Conservation (phyloP, 2,797 vertebrate species). For the Paramormyrops hopkinsi region DNA sequence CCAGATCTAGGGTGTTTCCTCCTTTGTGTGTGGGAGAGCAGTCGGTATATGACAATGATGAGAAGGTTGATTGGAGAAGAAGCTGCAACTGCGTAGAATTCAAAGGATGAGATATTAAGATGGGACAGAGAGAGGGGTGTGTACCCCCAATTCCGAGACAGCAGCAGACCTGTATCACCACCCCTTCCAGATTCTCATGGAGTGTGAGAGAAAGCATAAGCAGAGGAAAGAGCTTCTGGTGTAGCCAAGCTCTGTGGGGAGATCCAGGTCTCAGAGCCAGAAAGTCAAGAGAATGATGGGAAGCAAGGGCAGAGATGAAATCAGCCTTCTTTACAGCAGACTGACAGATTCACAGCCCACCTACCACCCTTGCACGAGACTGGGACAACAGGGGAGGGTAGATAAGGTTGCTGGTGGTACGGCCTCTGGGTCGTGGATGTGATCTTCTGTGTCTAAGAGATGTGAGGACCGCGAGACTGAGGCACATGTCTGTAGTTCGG, state of each 20-base stretch:
- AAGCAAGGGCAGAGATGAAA: not conserved
- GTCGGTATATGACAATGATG: not conserved
- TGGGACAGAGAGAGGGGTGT: not conserved
- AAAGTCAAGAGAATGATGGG: not conserved
- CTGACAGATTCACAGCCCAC: not conserved
- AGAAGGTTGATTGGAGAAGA: not conserved
- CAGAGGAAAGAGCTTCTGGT: not conserved
- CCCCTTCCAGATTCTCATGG: no score
- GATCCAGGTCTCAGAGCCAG: constrained; percentile 1
- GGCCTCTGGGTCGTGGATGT: no score
- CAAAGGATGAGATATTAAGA: not conserved
- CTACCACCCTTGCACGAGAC: no score
- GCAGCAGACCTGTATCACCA: no score
- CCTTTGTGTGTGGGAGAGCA: not conserved
- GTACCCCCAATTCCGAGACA: not conserved
- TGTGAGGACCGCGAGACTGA: no score
- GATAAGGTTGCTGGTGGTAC: no score
- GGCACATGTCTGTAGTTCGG: no score
- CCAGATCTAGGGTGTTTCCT: not conserved
- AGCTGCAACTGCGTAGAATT: not conserved
- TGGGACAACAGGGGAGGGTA: no score
- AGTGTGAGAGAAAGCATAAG: no score
- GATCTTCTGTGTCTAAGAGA: no score
- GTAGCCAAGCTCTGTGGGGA: not conserved
- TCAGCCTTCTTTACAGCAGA: not conserved